These are phyloP conservation scores for Drosophila biarmipes DNA, from an alignment of 1,140 invertebrate species.

Conservation along the genomic window DNA sequence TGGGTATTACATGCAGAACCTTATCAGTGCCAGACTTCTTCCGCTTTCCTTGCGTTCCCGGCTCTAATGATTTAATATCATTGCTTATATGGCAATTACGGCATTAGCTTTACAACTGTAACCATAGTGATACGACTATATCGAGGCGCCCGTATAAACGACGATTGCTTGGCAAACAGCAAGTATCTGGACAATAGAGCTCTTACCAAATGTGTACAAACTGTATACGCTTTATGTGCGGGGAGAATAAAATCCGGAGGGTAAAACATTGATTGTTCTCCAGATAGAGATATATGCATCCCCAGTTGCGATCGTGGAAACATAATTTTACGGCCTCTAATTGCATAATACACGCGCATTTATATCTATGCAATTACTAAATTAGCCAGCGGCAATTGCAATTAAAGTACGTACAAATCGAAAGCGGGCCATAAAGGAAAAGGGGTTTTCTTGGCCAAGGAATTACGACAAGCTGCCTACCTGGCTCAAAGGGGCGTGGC, in stretches of 20 bases:
- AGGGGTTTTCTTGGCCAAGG: constrained; percentile 37
- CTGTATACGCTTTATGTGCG: constrained; percentile 12
- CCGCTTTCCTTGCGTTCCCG: neutral
- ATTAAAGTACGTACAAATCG: constrained; percentile 72
- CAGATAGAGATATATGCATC: constrained; percentile 27
- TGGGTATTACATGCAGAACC: neutral
- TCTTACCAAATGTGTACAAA: constrained; percentile 18
- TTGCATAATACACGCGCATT: constrained; percentile 69
- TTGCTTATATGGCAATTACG: constrained; percentile 37
- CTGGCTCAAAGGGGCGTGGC: constrained; percentile 53
- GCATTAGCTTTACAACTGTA: constrained; percentile 30
- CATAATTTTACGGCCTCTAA: constrained; percentile 73
- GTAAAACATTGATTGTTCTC: constrained; percentile 59
- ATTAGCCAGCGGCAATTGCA: constrained; percentile 75
- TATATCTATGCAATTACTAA: constrained; percentile 70
- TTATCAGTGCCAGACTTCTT: constrained; percentile 4
- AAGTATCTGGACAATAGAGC: constrained; percentile 41
- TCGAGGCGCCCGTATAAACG: constrained; percentile 43
- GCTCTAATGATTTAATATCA: constrained; percentile 8
- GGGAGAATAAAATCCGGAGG: constrained; percentile 54
- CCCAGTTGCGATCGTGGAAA: constrained; percentile 52
- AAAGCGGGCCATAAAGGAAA: constrained; percentile 67
- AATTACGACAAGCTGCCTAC: constrained; percentile 49
- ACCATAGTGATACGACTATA: constrained; percentile 22
- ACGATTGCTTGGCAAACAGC: constrained; percentile 47